These are phyloP conservation scores for Parasteatoda tepidariorum DNA, from an alignment of 1,140 invertebrate genomes.

Conservation along the genomic window DNA sequence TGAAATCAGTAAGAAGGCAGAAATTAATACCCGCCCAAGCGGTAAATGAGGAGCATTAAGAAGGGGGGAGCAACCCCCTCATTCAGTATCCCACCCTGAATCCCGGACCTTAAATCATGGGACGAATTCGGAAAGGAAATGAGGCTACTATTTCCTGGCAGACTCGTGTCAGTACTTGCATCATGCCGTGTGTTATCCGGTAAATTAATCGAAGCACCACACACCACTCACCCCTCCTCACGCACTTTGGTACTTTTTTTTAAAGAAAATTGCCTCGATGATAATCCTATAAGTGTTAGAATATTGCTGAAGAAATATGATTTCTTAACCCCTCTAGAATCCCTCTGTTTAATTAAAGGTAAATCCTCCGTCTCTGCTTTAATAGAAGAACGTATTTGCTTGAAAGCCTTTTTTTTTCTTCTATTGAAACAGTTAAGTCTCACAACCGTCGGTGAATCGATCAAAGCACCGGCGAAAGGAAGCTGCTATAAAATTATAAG, in stretches of 20 bases:
- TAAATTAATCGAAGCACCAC: constrained; percentile 29
- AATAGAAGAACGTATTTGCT: too few relatives aligned
- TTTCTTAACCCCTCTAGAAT: neutral
- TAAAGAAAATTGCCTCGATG: constrained; percentile 40
- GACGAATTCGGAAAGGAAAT: constrained; percentile 24
- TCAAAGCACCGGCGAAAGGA: neutral
- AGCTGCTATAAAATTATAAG: too few relatives aligned
- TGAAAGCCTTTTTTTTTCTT: too few relatives aligned
- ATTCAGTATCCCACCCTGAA: neutral
- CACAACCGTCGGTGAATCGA: constrained; percentile 21
- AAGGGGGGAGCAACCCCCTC: neutral
- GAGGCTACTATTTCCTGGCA: constrained; percentile 30
- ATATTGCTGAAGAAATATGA: neutral
- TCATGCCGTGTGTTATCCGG: neutral
- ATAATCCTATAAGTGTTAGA: constrained; percentile 46
- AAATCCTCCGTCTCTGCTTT: constrained; percentile 21
- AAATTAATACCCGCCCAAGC: constrained; percentile 44
- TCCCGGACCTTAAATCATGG: constrained; percentile 7
- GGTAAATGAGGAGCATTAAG: constrained; percentile 42
- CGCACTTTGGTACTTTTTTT: neutral
- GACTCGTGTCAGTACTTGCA: neutral
- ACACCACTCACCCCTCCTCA: neutral
- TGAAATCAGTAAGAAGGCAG: neutral
- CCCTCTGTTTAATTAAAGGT: constrained; percentile 23
- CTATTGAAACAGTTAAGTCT: too few relatives aligned